These are phyloP conservation scores for Hirtodrosophila histrioides DNA, from an alignment of 2,888 invertebrate species.

Conservation along the genomic window DNA sequence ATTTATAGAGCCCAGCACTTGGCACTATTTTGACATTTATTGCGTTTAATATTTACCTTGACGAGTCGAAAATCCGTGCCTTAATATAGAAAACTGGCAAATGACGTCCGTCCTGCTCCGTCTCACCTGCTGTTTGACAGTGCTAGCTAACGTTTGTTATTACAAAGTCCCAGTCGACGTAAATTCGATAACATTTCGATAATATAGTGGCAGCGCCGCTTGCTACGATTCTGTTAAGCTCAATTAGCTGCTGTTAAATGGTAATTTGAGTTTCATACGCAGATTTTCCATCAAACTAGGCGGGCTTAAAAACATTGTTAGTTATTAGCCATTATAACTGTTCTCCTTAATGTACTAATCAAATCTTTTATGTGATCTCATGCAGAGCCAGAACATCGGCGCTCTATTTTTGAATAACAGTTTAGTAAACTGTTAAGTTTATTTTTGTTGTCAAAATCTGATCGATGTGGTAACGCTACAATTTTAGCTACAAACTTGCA, in stretches of 20 bases:
- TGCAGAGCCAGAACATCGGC: too few relatives aligned
- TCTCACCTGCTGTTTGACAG: conserved; percentile 41
- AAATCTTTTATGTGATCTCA: too few relatives aligned
- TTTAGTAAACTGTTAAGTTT: too few relatives aligned
- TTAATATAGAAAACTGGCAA: conserved; percentile 53
- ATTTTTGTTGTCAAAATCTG: too few relatives aligned
- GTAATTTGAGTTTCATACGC: too few relatives aligned
- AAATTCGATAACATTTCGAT: conserved; percentile 21
- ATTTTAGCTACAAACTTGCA: conserved; percentile 10
- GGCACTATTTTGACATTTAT: conserved; percentile 53
- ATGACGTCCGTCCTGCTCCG: conserved; percentile 43
- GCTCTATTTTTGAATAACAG: too few relatives aligned
- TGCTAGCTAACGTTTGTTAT: conserved; percentile 25
- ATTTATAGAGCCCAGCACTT: conserved; percentile 73
- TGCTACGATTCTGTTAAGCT: too few relatives aligned
- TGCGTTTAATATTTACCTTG: conserved; percentile 74
- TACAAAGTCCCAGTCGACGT: neutral
- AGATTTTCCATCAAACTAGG: too few relatives aligned
- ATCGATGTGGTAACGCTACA: too few relatives aligned
- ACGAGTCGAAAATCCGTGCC: conserved; percentile 53
- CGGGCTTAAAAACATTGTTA: too few relatives aligned
- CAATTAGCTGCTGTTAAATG: neutral
- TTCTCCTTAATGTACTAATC: too few relatives aligned
- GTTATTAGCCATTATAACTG: too few relatives aligned
- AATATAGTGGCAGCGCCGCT: neutral